A percentile compares a stretch with the other conserved stretches of the same genome.
Conservation (phyloP, 2,113 vertebrate genomes). For the Sakesphorus luctuosus region DNA sequence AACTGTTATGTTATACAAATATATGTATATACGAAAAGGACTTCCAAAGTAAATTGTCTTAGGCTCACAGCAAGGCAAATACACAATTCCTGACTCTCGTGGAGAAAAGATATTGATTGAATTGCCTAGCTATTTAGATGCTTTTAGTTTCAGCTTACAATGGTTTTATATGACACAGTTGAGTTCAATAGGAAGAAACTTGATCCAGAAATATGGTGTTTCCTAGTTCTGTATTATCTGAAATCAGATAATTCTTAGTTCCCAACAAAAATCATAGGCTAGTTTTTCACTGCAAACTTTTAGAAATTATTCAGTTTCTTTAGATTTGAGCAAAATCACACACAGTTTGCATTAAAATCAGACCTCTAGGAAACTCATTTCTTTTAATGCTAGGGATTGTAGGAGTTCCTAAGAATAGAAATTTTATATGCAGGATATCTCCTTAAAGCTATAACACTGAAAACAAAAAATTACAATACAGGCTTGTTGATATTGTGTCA, state of each 20-base stretch:
- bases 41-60: not conserved
- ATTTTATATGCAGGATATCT: not conserved
- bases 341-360: not conserved
- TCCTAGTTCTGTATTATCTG: not conserved
- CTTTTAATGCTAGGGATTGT: not conserved
- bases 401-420: not conserved
- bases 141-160: not conserved
- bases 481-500: not conserved
- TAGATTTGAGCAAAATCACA: not conserved
- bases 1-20: fast-evolving
- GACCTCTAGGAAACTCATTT: not conserved
- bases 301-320: not conserved
- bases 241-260: not conserved
- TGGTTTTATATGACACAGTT: not conserved
- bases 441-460: not conserved
- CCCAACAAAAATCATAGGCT: not conserved
- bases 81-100: not conserved
- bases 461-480: not conserved
- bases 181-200: not conserved
- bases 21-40: not conserved
- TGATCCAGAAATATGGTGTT: not conserved
- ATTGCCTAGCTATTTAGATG: not conserved
- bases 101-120: not conserved
- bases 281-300: not conserved
- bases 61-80: not conserved